These are phyloP conservation scores for Harpalus rufipes DNA, from an alignment of 2,888 invertebrate species.

Conservation along the genomic window DNA sequence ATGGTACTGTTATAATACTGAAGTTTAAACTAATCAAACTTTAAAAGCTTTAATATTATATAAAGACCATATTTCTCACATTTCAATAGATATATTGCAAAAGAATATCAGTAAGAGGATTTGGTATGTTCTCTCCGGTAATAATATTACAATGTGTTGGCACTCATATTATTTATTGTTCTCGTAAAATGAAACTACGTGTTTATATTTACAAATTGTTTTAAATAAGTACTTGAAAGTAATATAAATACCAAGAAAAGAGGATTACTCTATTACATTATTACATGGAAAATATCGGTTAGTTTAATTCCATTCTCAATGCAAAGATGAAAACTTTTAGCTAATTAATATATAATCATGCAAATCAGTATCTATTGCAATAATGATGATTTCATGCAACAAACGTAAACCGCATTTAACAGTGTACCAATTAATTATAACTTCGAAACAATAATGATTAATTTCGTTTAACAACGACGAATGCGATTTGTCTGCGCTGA, in stretches of 20 bases:
- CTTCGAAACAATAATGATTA: constrained; percentile 58
- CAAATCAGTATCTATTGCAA: constrained; percentile 11
- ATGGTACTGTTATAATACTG: too few relatives aligned
- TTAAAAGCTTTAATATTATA: too few relatives aligned
- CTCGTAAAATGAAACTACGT: not conserved
- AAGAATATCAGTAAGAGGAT: constrained; percentile 8
- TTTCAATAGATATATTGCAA: not conserved
- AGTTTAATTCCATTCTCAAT: too few relatives aligned
- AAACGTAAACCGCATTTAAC: constrained; percentile 36
- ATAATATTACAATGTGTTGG: not conserved
- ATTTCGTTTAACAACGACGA: constrained; percentile 44
- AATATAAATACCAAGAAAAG: too few relatives aligned
- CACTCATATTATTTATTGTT: constrained; percentile 9
- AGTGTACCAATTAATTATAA: constrained; percentile 46
- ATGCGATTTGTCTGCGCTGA: constrained; percentile 18
- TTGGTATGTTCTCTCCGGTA: not conserved
- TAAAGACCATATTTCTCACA: not conserved
- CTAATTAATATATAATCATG: not conserved
- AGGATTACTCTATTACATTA: too few relatives aligned
- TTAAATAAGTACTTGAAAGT: not conserved
- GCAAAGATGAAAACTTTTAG: not conserved
- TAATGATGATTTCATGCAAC: constrained; percentile 55
- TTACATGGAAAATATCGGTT: too few relatives aligned
- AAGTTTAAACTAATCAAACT: too few relatives aligned
- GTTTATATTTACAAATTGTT: not conserved